phyloP scores from a whole-genome alignment of 2,797 vertebrate genomes.

The Acrossocheilus fasciatus region DNA sequence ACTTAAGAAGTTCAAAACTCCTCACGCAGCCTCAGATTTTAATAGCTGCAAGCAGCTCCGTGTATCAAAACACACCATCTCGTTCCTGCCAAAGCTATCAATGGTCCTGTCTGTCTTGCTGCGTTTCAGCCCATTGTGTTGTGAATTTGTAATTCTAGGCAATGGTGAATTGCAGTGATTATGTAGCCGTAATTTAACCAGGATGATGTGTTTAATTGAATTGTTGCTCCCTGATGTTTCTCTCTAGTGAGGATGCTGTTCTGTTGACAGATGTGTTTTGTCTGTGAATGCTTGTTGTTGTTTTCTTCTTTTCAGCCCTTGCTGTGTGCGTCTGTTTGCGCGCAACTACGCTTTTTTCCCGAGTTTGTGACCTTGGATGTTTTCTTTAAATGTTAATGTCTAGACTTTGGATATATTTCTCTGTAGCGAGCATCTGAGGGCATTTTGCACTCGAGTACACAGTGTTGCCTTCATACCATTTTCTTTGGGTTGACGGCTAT shows the following conservation, averaged over 20 bases:
- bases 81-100: slow-evolving; percentile 54
- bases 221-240: slow-evolving; percentile 78
- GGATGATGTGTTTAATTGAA: slow-evolving; percentile 82
- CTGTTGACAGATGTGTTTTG: slow-evolving; percentile 72
- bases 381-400: slow-evolving; percentile 46
- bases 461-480: slow-evolving; percentile 31
- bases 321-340: slow-evolving; percentile 45
- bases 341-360: slow-evolving; percentile 41
- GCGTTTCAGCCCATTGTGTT: slow-evolving; percentile 42
- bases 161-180: slow-evolving; percentile 80
- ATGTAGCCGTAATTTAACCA: slow-evolving; percentile 80
- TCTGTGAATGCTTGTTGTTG: slow-evolving; percentile 47
- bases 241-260: slow-evolving; percentile 69
- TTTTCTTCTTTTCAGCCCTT: slow-evolving; percentile 47
- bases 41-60: slow-evolving; percentile 24
- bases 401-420: slow-evolving; percentile 40
- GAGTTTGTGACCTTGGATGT: slow-evolving; percentile 43
- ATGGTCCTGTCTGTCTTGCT: slow-evolving; percentile 31
- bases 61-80: slow-evolving; percentile 59
- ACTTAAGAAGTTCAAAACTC: slow-evolving; percentile 11
- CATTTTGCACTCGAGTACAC: slow-evolving; percentile 23
- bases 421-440: slow-evolving; percentile 7
- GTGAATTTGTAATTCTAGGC: slow-evolving; percentile 65
- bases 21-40: slow-evolving; percentile 6
- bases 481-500: slow-evolving; percentile 33